Evolutionary conservation across 37 sponge, comb jelly and placozoan genomes (phyloP).

Genomic region (Bolinopsis microptera): DNA sequence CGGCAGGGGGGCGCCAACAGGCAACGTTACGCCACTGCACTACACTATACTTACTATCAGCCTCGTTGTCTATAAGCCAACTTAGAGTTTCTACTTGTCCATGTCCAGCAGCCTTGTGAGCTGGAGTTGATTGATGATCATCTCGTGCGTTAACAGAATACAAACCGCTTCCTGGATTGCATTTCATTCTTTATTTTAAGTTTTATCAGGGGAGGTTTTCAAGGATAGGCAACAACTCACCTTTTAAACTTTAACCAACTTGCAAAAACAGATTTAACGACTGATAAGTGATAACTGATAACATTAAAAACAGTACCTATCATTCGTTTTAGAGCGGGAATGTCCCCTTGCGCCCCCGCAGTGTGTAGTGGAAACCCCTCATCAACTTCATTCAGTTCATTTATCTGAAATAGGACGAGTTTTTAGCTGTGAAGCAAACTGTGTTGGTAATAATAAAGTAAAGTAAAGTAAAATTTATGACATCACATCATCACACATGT

Average conservation of each 20-base stretch:
- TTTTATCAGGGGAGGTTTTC: too few species aligned
- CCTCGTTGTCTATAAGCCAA: slow-evolving; percentile 28
- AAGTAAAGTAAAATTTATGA: too few species aligned
- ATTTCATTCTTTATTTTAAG: too few species aligned
- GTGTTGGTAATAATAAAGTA: too few species aligned
- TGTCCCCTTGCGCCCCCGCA: slow-evolving; percentile 28
- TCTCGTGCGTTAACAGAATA: slow-evolving; percentile 27
- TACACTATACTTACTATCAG: slow-evolving; percentile 61
- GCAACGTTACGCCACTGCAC: background rate
- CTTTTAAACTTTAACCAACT: too few species aligned
- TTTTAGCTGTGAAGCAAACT: too few species aligned
- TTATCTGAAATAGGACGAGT: background rate
- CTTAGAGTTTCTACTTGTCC: slow-evolving; percentile 38
- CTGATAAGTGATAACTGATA: too few species aligned
- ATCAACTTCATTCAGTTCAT: background rate
- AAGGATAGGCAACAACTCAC: too few species aligned
- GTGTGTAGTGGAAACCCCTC: slow-evolving; percentile 15
- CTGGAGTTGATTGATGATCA: slow-evolving; percentile 42
- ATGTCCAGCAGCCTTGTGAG: slow-evolving; percentile 62
- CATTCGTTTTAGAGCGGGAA: slow-evolving; percentile 46
- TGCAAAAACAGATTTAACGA: background rate
- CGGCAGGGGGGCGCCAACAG: background rate
- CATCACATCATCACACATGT: too few species aligned
- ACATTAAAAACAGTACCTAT: slow-evolving; percentile 4
- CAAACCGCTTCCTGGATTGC: slow-evolving; percentile 33